Percentiles rank a stretch among this genome's conserved stretches.
Evolutionary conservation across 2,888 invertebrate species (phyloP).

Genomic region (Sinohyriopsis cumingii): DNA sequence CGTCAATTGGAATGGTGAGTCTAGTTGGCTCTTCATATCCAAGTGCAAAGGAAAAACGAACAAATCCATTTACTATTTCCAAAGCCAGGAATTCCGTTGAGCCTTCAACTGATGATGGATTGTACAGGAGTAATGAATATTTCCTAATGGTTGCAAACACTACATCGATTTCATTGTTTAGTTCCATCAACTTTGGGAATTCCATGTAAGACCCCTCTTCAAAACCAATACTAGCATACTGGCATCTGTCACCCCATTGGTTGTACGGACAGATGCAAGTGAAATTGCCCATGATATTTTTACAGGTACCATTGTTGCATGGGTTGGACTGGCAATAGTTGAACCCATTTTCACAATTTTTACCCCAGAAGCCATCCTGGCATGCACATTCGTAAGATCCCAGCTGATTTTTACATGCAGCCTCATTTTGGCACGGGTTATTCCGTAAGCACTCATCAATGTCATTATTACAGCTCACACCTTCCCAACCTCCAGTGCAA

Average conservation of each 20-base stretch:
- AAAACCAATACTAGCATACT: slow-evolving; percentile 92
- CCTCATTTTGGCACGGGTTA: slow-evolving; percentile 23
- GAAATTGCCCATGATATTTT: slow-evolving; percentile 79
- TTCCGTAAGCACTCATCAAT: slow-evolving; percentile 26
- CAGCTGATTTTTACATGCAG: slow-evolving; percentile 24
- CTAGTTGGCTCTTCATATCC: slow-evolving; percentile 86
- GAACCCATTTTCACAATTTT: slow-evolving; percentile 26
- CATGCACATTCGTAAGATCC: slow-evolving; percentile 34
- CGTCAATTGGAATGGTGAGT: slow-evolving; percentile 79
- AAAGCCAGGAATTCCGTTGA: slow-evolving; percentile 90
- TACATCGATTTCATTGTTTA: slow-evolving; percentile 92
- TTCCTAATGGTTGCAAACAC: slow-evolving; percentile 90
- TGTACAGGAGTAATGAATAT: slow-evolving; percentile 90
- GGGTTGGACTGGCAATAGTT: slow-evolving; percentile 55
- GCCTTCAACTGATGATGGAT: slow-evolving; percentile 85
- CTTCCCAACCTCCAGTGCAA: slow-evolving; percentile 59
- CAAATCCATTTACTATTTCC: slow-evolving; percentile 87
- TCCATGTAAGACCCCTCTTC: slow-evolving; percentile 91
- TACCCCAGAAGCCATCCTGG: slow-evolving; percentile 24
- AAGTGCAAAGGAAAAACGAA: slow-evolving; percentile 84
- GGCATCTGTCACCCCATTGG: slow-evolving; percentile 89
- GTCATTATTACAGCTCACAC: slow-evolving; percentile 54
- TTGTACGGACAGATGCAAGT: slow-evolving; percentile 86
- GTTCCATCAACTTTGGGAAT: slow-evolving; percentile 84
- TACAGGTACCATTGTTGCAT: slow-evolving; percentile 59